Evolutionary conservation across 2,888 invertebrate genomes (phyloP), one percentile per base, ranked within the genome.

Genomic region (Tridacna crocea): DNA sequence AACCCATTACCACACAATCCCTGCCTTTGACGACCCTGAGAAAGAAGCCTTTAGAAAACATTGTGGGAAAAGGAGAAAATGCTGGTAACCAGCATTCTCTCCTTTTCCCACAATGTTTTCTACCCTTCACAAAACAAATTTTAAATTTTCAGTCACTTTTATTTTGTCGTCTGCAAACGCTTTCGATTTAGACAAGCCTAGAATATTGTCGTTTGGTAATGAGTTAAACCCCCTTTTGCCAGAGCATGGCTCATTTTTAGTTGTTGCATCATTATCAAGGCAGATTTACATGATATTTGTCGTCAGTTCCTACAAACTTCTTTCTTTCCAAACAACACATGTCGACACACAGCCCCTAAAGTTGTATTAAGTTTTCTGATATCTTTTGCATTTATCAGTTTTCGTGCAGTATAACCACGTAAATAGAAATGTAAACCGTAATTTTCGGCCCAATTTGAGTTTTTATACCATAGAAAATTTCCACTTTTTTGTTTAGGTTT

Each of bases 311-410:
- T 27, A 68, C 84, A 84, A 11, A 84, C 27, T 68, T 84, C 84
- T 66, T 84, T 84, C 36, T 75, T 79, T 12, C 84, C 84, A 36
- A 82, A 82, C 36, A 84, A 47, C 10, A 84, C 61, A 58, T 82
- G 78, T 27, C 87, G 61, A 63, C 84, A 77, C 10, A 87, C 84
- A 22, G 87, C 79, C 12, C 87, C 87, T 12, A 87, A 65, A 17
- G 87, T 87, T n/a, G 87, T 84, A 60, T 87, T 84, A 19, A 82
- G 36, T n/a, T 66, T 75, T 6, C 87, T 63, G n/a, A 87, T 87
- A 15, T 61, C 72, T 11, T 75, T 66, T 19, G 73, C 51, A 51
- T 80, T 77, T 15, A 79, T 75, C 2, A 46, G 72, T 11, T 48
- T 74, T 24, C 26, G 8, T 1, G 73, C 66, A 48, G 79, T 78